Conservation (phyloP, 2,888 invertebrate species). For the Synanthedon vespiformis region DNA sequence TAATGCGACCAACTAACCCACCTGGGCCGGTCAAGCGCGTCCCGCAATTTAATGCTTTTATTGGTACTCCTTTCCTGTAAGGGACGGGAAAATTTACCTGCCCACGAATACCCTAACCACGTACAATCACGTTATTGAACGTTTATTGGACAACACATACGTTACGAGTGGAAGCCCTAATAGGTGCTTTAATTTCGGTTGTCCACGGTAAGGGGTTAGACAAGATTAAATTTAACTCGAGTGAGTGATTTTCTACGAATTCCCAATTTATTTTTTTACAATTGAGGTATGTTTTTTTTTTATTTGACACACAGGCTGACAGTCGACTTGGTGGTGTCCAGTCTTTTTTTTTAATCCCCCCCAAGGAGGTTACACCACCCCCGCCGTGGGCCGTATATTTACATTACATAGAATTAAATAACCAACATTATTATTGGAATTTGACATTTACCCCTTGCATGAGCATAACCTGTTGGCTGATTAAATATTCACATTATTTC, state of each 20-base stretch:
- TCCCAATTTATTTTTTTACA: no score
- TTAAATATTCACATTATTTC: no score
- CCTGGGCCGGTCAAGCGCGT: slow-evolving; percentile 30
- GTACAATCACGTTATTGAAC: slow-evolving; percentile 48
- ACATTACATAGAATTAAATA: no score
- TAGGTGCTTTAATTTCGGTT: slow-evolving; percentile 25
- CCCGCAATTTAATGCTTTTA: slow-evolving; percentile 57
- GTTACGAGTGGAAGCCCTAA: slow-evolving; percentile 22
- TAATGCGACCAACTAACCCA: slow-evolving; percentile 28
- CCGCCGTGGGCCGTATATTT: no score
- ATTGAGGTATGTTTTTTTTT: not conserved
- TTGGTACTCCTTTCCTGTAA: slow-evolving; percentile 34
- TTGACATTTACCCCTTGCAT: no score
- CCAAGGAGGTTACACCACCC: no score
- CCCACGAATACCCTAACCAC: slow-evolving; percentile 26
- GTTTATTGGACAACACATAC: slow-evolving; percentile 46
- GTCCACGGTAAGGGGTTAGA: slow-evolving; percentile 1
- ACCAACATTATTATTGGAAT: no score
- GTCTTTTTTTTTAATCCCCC: no score
- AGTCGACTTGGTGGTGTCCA: no score
- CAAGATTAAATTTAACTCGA: not conserved
- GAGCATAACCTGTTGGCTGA: no score
- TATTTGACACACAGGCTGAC: not conserved
- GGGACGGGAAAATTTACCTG: slow-evolving; percentile 48
- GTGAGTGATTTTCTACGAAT: no score